A percentile compares a stretch with the other conserved stretches of the same genome.
phyloP scores from a whole-genome alignment of 2,888 invertebrate species.

The Drosophila picticornis region DNA sequence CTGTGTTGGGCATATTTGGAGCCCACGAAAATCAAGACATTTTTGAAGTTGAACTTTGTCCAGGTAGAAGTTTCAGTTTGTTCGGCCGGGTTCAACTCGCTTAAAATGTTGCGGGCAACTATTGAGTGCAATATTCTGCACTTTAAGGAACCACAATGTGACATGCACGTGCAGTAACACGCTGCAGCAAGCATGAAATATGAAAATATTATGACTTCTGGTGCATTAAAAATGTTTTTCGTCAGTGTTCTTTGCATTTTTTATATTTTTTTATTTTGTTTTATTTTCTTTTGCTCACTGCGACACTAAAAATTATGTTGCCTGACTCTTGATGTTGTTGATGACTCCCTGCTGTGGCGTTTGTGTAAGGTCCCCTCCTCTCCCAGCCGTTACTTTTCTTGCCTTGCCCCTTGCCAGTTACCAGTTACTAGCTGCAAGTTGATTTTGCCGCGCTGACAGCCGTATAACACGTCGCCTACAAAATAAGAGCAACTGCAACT shows the following conservation, averaged over 20 bases:
- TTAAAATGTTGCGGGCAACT: slow-evolving; percentile 36
- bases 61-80: slow-evolving; percentile 46
- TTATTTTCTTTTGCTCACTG: slow-evolving; percentile 15
- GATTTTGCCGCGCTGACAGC: slow-evolving; percentile 49
- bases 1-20: slow-evolving; percentile 56
- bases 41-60: slow-evolving; percentile 52
- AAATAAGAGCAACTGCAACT: slow-evolving; percentile 21
- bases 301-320: slow-evolving; percentile 52
- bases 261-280: slow-evolving; percentile 5
- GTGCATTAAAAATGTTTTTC: slow-evolving; percentile 67
- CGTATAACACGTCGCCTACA: slow-evolving; percentile 44
- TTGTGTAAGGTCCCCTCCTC: slow-evolving; percentile 17
- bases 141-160: slow-evolving; percentile 62
- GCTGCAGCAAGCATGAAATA: slow-evolving; percentile 58
- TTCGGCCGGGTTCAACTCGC: slow-evolving; percentile 32
- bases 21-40: slow-evolving; percentile 69
- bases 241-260: slow-evolving; percentile 26
- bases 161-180: slow-evolving; percentile 43
- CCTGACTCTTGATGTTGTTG: slow-evolving; percentile 47
- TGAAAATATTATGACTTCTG: slow-evolving; percentile 76
- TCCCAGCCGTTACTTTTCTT: neutral
- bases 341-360: slow-evolving; percentile 53
- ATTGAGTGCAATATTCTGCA: slow-evolving; percentile 40
- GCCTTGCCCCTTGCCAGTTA: slow-evolving; percentile 25
- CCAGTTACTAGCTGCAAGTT: slow-evolving; percentile 38